Evolutionary conservation across 2,797 vertebrate species (phyloP).

Genomic region (Hydrolagus colliei): DNA sequence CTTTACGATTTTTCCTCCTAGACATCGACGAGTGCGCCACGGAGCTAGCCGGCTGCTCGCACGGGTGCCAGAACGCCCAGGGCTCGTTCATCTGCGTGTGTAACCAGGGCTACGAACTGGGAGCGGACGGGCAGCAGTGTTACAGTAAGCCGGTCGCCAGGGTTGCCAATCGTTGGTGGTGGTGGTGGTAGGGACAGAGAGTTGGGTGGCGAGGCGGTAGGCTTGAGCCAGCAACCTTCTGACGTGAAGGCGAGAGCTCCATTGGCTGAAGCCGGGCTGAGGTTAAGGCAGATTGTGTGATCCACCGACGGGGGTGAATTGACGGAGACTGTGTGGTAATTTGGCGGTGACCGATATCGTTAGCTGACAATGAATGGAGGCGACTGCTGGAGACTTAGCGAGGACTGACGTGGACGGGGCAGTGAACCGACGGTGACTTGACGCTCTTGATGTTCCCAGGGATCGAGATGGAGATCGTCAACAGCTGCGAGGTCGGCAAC

Average conservation of each 20-base stretch:
- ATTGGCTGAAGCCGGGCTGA: too few species aligned
- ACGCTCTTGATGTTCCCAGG: slow-evolving; percentile 50
- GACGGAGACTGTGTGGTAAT: too few species aligned
- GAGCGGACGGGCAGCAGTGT: slow-evolving; percentile 75
- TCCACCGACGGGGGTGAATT: too few species aligned
- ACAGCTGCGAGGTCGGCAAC: slow-evolving; percentile 79
- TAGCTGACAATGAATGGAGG: too few species aligned
- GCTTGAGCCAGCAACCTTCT: too few species aligned
- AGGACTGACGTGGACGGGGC: too few species aligned
- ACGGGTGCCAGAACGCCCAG: slow-evolving; percentile 78
- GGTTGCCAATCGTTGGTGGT: not conserved
- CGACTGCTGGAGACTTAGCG: too few species aligned
- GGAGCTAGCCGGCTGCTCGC: slow-evolving; percentile 63
- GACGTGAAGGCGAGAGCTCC: too few species aligned
- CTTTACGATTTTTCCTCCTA: slow-evolving; percentile 41
- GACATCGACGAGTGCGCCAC: slow-evolving; percentile 78
- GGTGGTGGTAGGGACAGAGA: not conserved
- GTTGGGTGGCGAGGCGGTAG: not conserved
- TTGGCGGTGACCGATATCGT: too few species aligned
- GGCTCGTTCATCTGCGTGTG: slow-evolving; percentile 84
- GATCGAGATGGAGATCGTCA: slow-evolving; percentile 95
- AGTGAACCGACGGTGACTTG: too few species aligned
- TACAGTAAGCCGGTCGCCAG: slow-evolving; percentile 70
- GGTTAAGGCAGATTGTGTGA: too few species aligned
- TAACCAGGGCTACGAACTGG: slow-evolving; percentile 77